phyloP scores from a whole-genome alignment of 1,140 invertebrate genomes.

The Caligus rogercresseyi region DNA sequence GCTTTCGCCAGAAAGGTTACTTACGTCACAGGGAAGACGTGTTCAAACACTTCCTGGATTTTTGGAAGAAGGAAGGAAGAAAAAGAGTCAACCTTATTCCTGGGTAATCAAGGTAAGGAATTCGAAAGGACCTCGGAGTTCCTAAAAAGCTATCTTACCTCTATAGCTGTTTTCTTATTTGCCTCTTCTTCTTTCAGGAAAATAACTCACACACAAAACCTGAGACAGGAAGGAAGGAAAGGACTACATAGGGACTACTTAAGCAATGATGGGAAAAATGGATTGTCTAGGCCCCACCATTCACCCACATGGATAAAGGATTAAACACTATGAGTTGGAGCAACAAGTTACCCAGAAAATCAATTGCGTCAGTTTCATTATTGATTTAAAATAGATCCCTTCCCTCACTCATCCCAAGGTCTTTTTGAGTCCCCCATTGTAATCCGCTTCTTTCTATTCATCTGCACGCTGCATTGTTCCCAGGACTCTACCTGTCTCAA shows the following conservation, averaged over 20 bases:
- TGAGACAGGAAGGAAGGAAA: neutral
- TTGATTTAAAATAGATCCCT: no score
- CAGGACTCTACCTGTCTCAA: no score
- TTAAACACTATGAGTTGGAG: no score
- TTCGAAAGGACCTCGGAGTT: neutral
- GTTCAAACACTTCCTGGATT: neutral
- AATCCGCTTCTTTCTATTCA: no score
- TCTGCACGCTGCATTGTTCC: no score
- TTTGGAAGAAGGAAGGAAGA: neutral
- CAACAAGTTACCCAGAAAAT: no score
- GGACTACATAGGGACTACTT: neutral
- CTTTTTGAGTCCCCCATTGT: no score
- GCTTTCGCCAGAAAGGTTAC: neutral
- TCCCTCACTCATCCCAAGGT: no score
- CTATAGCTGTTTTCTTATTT: neutral
- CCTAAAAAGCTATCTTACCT: neutral
- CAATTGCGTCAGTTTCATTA: no score
- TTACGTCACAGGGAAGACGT: neutral
- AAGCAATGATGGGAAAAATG: neutral
- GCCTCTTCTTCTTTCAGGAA: neutral
- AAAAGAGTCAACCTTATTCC: no score
- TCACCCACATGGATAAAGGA: no score
- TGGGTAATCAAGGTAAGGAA: neutral
- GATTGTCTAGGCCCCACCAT: neutral
- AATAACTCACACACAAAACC: neutral